Percentiles rank a stretch among this genome's conserved stretches.
Conservation (phyloP, 2,888 invertebrate genomes). For the Apoda limacodes region DNA sequence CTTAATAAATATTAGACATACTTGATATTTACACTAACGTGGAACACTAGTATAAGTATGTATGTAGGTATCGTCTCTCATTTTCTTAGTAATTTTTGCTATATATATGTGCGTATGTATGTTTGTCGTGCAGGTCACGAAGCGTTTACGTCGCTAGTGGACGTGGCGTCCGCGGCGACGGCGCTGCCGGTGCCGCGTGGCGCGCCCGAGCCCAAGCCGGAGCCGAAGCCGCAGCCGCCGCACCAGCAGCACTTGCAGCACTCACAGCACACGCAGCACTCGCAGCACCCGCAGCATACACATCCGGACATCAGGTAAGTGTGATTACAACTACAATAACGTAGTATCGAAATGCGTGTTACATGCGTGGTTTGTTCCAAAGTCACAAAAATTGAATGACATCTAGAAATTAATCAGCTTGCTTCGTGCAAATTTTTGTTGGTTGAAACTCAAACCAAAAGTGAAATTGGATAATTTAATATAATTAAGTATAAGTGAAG, state of each 20-base stretch:
- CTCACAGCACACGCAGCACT: conserved; percentile 30
- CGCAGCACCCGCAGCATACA: conserved; percentile 29
- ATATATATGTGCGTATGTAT: too few species aligned
- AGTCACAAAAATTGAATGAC: too few species aligned
- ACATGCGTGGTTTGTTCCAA: too few species aligned
- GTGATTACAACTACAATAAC: too few species aligned
- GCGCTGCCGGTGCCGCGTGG: conserved; percentile 83
- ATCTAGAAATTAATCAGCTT: too few species aligned
- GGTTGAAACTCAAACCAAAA: too few species aligned
- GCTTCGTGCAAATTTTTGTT: too few species aligned
- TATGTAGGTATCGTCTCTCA: not conserved
- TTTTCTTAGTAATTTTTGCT: conserved; percentile 2
- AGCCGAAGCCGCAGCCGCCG: conserved; percentile 31
- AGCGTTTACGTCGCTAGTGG: conserved; percentile 88
- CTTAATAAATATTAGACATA: too few species aligned
- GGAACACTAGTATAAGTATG: not conserved
- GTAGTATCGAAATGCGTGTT: too few species aligned
- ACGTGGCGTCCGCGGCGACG: conserved; percentile 92
- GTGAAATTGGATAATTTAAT: too few species aligned
- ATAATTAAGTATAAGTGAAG: too few species aligned
- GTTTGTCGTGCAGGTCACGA: conserved; percentile 74
- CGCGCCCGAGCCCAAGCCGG: conserved; percentile 39
- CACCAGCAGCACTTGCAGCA: conserved; percentile 30
- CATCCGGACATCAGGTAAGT: too few species aligned
- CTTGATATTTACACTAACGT: not conserved